These are phyloP conservation scores for Liolophura sinensis DNA, from an alignment of 1,140 invertebrate genomes.

Conservation along the genomic window DNA sequence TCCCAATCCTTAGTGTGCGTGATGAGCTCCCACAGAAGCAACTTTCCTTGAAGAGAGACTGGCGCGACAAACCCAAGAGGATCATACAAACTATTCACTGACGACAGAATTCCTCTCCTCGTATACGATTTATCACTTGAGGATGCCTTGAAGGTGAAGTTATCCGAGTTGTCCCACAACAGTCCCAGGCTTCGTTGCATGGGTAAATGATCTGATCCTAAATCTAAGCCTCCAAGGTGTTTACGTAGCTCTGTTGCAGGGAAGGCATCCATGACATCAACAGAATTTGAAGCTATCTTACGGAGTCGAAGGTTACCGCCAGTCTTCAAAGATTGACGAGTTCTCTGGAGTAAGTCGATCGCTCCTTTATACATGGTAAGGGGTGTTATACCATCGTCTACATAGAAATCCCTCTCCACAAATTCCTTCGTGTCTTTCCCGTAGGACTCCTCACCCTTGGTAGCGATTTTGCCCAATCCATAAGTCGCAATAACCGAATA, in stretches of 20 bases:
- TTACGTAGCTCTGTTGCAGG: constrained; percentile 12
- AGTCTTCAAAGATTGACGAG: neutral
- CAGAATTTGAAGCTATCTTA: constrained; percentile 20
- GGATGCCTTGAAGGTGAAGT: constrained; percentile 15
- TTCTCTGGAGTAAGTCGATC: constrained; percentile 8
- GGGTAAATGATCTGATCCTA: constrained; percentile 11
- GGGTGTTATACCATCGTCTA: constrained; percentile 20
- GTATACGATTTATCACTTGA: too few relatives aligned
- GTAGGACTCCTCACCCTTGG: neutral
- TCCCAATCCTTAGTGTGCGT: too few relatives aligned
- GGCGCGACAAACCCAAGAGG: constrained; percentile 23
- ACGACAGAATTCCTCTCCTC: too few relatives aligned
- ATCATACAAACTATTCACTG: constrained; percentile 20
- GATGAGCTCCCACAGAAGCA: constrained; percentile 12
- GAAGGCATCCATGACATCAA: constrained; percentile 11
- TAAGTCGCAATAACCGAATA: constrained; percentile 13
- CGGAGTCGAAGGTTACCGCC: constrained; percentile 15
- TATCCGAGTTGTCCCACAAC: constrained; percentile 12
- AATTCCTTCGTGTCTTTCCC: constrained; percentile 9
- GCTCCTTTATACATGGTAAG: constrained; percentile 1
- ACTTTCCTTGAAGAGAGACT: constrained; percentile 13
- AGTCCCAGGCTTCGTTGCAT: constrained; percentile 19
- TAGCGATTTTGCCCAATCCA: constrained; percentile 10
- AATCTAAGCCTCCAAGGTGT: constrained; percentile 12
- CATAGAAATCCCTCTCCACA: constrained; percentile 14